These are phyloP conservation scores for Graphium colonna DNA, from an alignment of 2,888 invertebrate species.

Conservation along the genomic window DNA sequence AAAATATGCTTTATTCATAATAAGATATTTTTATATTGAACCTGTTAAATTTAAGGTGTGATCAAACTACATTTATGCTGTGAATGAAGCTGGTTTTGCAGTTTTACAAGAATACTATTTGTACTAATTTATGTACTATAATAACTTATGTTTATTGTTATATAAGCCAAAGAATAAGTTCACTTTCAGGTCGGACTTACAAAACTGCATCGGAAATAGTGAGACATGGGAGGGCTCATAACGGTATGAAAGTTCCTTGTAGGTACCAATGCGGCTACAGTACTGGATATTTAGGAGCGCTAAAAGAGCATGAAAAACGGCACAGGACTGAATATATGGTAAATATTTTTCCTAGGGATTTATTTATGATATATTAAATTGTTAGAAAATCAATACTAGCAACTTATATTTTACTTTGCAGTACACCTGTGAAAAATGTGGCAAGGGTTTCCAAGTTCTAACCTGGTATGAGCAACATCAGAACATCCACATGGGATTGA, in stretches of 20 bases:
- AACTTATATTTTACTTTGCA: slow-evolving; percentile 34
- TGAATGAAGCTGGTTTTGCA: too few relatives aligned
- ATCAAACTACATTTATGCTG: too few relatives aligned
- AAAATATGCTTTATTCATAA: too few relatives aligned
- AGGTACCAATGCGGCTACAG: slow-evolving; percentile 56
- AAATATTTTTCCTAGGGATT: too few relatives aligned
- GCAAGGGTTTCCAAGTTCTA: slow-evolving; percentile 64
- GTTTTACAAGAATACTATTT: too few relatives aligned
- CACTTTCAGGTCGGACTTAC: slow-evolving; percentile 58
- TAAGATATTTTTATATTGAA: too few relatives aligned
- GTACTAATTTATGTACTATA: not conserved
- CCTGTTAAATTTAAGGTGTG: too few relatives aligned
- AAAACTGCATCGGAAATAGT: slow-evolving; percentile 56
- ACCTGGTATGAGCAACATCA: slow-evolving; percentile 70
- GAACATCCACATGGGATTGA: slow-evolving; percentile 60
- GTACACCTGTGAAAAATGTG: slow-evolving; percentile 51
- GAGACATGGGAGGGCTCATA: slow-evolving; percentile 57
- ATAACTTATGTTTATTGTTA: not conserved
- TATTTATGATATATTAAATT: too few relatives aligned
- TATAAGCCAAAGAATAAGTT: not conserved
- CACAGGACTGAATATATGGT: slow-evolving; percentile 57
- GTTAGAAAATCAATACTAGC: too few relatives aligned
- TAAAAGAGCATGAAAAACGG: slow-evolving; percentile 56
- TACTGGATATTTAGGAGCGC: slow-evolving; percentile 54
- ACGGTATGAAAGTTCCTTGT: slow-evolving; percentile 46